phyloP scores from a whole-genome alignment of 1,140 invertebrate species.

The Bombyx mandarina region DNA sequence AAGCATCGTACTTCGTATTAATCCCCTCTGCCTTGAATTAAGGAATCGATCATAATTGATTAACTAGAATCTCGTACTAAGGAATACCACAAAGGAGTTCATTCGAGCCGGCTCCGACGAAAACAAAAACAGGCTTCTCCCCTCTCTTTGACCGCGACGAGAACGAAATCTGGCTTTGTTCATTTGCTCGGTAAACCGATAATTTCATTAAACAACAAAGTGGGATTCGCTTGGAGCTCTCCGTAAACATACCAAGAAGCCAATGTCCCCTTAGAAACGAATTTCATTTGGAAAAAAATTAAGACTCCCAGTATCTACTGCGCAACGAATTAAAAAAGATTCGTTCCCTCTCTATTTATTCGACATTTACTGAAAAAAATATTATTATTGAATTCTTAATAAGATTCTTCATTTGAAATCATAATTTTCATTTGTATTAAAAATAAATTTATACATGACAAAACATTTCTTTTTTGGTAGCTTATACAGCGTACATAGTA shows the following conservation, averaged over 20 bases:
- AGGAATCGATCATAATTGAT: constrained; percentile 70
- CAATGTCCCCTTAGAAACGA: constrained; percentile 65
- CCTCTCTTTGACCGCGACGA: constrained; percentile 60
- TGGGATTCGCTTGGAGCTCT: constrained; percentile 50
- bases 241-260: constrained; percentile 67
- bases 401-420: neutral
- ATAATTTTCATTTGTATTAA: no score
- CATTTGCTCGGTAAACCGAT: constrained; percentile 71
- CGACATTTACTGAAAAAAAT: constrained; percentile 4
- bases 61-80: constrained; percentile 45
- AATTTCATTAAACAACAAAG: constrained; percentile 71
- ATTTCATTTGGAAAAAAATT: constrained; percentile 64
- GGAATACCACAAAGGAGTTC: constrained; percentile 58
- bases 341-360: constrained; percentile 29
- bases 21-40: constrained; percentile 60
- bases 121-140: constrained; percentile 62
- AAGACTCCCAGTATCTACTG: constrained; percentile 33
- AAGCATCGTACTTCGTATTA: constrained; percentile 20
- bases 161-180: constrained; percentile 67
- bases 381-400: constrained; percentile 8
- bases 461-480: no score
- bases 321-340: constrained; percentile 45
- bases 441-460: no score
- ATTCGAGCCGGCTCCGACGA: constrained; percentile 46
- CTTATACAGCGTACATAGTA: no score